Conservation (phyloP, 2,888 invertebrate species). For the Anthrax anthrax region DNA sequence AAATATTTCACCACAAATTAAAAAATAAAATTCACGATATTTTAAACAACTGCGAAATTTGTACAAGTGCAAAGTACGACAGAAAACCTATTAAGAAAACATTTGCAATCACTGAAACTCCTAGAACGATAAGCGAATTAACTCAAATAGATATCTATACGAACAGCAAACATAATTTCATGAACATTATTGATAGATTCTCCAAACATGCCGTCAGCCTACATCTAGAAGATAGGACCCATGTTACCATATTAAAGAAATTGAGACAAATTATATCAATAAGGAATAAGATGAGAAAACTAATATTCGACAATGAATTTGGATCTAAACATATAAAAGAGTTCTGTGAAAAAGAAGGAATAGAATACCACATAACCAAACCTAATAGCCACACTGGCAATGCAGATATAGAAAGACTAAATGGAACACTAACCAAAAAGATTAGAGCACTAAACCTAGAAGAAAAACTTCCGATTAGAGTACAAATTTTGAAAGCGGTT, state of each 20-base stretch:
- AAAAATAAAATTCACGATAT: no score
- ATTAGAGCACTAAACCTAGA: no score
- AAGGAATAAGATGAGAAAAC: neutral
- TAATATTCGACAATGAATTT: neutral
- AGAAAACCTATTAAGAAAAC: slow-evolving; percentile 1
- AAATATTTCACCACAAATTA: no score
- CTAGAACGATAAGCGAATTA: neutral
- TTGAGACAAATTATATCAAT: neutral
- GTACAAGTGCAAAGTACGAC: no score
- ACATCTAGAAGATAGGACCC: neutral
- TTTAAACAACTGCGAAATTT: no score
- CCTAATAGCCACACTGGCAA: no score
- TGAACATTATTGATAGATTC: slow-evolving; percentile 1
- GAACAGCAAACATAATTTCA: neutral
- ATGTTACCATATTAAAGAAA: neutral
- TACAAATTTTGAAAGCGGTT: no score
- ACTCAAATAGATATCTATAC: neutral
- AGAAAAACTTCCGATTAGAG: neutral
- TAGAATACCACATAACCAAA: neutral
- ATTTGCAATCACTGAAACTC: slow-evolving; percentile 1
- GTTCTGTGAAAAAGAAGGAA: neutral
- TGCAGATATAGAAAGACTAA: no score
- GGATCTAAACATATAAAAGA: neutral
- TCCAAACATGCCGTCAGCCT: neutral
- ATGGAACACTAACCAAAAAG: no score